Evolutionary conservation across 2,888 invertebrate species (phyloP).

Genomic region (Acanthosoma haemorrhoidale): DNA sequence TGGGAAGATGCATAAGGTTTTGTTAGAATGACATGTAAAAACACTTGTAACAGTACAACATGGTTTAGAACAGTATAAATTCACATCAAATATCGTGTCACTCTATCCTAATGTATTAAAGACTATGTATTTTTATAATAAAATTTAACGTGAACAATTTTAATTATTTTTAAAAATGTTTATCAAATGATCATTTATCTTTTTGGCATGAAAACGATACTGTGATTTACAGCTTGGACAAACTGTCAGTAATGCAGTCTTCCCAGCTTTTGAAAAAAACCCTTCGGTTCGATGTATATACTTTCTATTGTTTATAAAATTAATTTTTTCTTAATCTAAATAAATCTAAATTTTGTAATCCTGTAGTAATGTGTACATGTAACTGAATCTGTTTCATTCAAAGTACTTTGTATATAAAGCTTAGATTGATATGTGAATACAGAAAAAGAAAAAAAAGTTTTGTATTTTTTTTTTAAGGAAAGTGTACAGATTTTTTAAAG

Average conservation of each 20-base stretch:
- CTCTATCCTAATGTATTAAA: slow-evolving; percentile 22
- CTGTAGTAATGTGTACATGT: slow-evolving; percentile 10
- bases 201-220: slow-evolving; percentile 16
- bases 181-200: neutral
- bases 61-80: neutral
- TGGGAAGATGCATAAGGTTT: neutral
- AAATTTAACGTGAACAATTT: slow-evolving; percentile 15
- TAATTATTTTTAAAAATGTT: slow-evolving; percentile 22
- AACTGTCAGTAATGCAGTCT: slow-evolving; percentile 18
- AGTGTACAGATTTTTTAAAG: neutral
- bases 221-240: slow-evolving; percentile 26
- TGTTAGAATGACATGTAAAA: slow-evolving; percentile 16
- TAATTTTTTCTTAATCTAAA: neutral
- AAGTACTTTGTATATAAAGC: slow-evolving; percentile 20
- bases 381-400: slow-evolving; percentile 15
- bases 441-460: neutral
- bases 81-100: slow-evolving; percentile 16
- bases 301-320: slow-evolving; percentile 17
- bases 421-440: slow-evolving; percentile 14
- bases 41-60: neutral
- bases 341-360: slow-evolving; percentile 9
- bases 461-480: slow-evolving; percentile 2
- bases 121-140: slow-evolving; percentile 27
- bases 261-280: slow-evolving; percentile 19
- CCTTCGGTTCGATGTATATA: slow-evolving; percentile 20